phyloP scores from a whole-genome alignment of 2,797 vertebrate genomes.

The Enteromius viviparus region DNA sequence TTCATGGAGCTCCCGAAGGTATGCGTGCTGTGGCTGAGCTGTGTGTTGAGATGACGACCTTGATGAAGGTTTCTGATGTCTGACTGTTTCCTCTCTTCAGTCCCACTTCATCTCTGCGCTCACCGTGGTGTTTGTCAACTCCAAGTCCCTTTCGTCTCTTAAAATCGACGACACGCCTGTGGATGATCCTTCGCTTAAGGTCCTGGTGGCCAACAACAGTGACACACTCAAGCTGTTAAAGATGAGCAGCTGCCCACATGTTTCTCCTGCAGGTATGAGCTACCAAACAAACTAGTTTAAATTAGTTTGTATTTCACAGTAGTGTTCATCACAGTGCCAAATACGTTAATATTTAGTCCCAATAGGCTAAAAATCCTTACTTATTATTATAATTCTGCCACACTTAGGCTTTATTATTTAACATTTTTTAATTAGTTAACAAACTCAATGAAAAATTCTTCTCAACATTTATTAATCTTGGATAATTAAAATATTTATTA shows the following conservation, averaged over 20 bases:
- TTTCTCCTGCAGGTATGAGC: slow-evolving; percentile 92
- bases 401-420: too few relatives aligned
- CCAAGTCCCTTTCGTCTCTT: slow-evolving; percentile 95
- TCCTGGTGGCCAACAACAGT: slow-evolving; percentile 95
- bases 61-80: background rate
- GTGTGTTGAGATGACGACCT: background rate
- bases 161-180: slow-evolving; percentile 98
- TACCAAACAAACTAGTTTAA: too few relatives aligned
- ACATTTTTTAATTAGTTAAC: too few relatives aligned
- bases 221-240: slow-evolving; percentile 94
- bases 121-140: slow-evolving; percentile 99
- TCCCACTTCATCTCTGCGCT: slow-evolving; percentile 98
- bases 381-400: too few relatives aligned
- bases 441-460: too few relatives aligned
- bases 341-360: too few relatives aligned
- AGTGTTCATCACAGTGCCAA: too few relatives aligned
- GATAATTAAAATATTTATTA: too few relatives aligned
- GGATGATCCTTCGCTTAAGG: slow-evolving; percentile 95
- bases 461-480: too few relatives aligned
- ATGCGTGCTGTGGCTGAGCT: background rate
- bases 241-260: slow-evolving; percentile 99
- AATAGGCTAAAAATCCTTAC: too few relatives aligned
- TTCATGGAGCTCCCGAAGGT: slow-evolving; percentile 99
- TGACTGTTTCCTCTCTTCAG: slow-evolving; percentile 68
- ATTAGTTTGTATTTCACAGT: too few relatives aligned